phyloP scores from a whole-genome alignment of 2,797 vertebrate genomes.

The Chromis chromis region DNA sequence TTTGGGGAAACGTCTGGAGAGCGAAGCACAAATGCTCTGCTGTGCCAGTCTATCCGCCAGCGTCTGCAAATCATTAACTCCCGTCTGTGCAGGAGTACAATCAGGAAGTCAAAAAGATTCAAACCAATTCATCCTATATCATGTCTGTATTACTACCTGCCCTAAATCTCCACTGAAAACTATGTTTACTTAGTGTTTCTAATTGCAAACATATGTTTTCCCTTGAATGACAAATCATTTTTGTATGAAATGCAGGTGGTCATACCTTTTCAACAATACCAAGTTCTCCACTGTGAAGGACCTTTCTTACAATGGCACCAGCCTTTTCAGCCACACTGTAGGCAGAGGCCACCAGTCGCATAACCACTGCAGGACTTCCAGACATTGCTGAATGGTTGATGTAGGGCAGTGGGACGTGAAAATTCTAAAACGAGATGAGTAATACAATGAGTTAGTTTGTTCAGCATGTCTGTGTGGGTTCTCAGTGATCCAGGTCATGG shows the following conservation, averaged over 20 bases:
- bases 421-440: not conserved
- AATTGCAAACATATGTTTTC: no score
- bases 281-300: constrained; percentile 91
- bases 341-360: constrained; percentile 91
- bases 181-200: not conserved
- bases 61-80: constrained; percentile 94
- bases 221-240: not conserved
- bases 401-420: not conserved
- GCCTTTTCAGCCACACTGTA: constrained; percentile 91
- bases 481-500: no score
- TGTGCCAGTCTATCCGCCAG: constrained; percentile 94
- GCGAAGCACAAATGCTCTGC: constrained; percentile 93
- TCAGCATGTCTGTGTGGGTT: not conserved
- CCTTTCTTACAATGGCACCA: constrained; percentile 88
- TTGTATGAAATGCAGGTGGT: not conserved
- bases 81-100: constrained; percentile 80
- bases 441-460: not conserved
- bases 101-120: not conserved
- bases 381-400: constrained; percentile 82
- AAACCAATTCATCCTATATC: not conserved
- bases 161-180: not conserved
- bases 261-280: constrained; percentile 95
- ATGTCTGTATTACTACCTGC: not conserved
- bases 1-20: constrained; percentile 91
- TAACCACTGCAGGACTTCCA: constrained; percentile 85